Evolutionary conservation across 2,797 vertebrate genomes (phyloP).

Genomic region (Platyrinchus mystaceus): DNA sequence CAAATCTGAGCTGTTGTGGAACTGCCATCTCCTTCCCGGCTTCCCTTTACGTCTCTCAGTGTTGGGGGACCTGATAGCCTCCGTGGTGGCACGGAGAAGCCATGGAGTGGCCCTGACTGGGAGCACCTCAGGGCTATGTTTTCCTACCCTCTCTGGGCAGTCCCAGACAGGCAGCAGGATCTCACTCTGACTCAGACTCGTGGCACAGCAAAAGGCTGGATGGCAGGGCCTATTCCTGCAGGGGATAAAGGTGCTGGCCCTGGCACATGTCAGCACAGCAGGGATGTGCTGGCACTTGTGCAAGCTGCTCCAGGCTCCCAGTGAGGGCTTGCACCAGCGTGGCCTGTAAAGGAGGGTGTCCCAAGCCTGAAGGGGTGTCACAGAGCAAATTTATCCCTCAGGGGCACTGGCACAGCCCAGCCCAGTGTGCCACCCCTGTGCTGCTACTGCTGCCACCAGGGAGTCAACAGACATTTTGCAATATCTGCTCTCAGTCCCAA

Average conservation of each 20-base stretch:
- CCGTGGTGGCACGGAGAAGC: rapidly evolving
- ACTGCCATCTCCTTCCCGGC: rapidly evolving
- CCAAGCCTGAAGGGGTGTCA: not conserved
- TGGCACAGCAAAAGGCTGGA: not conserved
- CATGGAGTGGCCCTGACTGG: not conserved
- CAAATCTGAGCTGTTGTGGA: rapidly evolving
- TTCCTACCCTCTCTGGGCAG: not conserved
- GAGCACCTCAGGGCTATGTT: not conserved
- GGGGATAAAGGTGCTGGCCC: not conserved
- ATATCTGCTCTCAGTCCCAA: not conserved
- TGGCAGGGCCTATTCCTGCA: rapidly evolving
- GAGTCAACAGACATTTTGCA: not conserved
- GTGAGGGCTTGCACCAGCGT: rapidly evolving
- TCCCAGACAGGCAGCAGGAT: not conserved
- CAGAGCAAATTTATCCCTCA: not conserved
- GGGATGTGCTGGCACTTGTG: not conserved
- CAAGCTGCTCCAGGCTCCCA: not conserved
- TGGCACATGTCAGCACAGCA: not conserved
- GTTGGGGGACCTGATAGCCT: rapidly evolving
- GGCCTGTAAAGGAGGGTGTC: not conserved
- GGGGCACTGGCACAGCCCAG: not conserved
- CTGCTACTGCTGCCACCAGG: not conserved
- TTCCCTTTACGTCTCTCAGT: not conserved
- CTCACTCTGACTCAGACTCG: rapidly evolving
- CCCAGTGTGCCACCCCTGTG: not conserved